Evolutionary conservation across 2,797 vertebrate genomes (phyloP).

Genomic region (Eidolon dupreanum): DNA sequence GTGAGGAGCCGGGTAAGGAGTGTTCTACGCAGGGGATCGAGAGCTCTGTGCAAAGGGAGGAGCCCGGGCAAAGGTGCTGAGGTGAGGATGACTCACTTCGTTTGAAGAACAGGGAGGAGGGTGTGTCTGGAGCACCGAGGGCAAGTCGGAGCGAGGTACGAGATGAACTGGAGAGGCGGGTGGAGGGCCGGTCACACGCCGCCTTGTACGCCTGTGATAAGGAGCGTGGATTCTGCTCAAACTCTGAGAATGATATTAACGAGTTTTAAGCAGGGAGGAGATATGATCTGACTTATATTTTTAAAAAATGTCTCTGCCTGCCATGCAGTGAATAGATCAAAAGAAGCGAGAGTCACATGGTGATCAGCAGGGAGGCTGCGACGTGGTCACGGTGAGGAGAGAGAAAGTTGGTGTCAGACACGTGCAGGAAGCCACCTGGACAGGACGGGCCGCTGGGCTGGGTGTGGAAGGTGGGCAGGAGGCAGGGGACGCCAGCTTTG

Average conservation of each 20-base stretch:
- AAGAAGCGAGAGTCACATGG: neutral
- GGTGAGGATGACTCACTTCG: neutral
- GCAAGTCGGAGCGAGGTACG: neutral
- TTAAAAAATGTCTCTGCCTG: neutral
- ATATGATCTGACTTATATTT: neutral
- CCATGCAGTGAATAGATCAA: neutral
- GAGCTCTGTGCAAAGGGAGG: neutral
- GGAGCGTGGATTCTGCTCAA: neutral
- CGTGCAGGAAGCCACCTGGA: neutral
- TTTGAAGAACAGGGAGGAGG: neutral
- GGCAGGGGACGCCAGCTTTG: neutral
- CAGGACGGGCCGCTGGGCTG: rapidly evolving
- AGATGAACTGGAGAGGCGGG: neutral
- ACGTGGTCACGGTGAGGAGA: neutral
- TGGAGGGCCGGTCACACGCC: neutral
- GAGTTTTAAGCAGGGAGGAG: neutral
- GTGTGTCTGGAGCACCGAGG: neutral
- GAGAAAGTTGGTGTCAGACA: neutral
- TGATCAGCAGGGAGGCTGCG: neutral
- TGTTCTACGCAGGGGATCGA: neutral
- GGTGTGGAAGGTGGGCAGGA: neutral
- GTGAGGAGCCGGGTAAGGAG: neutral
- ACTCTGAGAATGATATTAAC: neutral
- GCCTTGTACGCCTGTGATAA: neutral
- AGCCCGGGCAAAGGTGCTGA: neutral